These are phyloP conservation scores for Lutraria lutraria DNA, from an alignment of 2,888 invertebrate genomes.

Conservation along the genomic window DNA sequence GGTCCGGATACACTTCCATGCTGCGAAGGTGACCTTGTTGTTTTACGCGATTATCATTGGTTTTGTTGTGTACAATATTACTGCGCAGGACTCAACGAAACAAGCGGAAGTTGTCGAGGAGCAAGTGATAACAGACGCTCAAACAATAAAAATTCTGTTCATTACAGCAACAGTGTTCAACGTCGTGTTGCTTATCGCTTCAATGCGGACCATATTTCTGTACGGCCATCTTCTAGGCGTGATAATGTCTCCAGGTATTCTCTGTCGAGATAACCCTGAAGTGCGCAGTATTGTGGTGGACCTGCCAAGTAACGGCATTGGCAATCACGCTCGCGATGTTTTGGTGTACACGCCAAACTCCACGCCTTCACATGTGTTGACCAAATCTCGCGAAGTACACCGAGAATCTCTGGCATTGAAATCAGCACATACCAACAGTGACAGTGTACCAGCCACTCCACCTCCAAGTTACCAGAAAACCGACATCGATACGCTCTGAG, in stretches of 20 bases:
- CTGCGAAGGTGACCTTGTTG: background rate
- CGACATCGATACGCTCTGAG: background rate
- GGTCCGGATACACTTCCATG: constrained; percentile 11
- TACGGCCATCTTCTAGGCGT: background rate
- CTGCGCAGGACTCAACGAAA: background rate
- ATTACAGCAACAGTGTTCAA: background rate
- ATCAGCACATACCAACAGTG: background rate
- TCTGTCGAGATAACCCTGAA: background rate
- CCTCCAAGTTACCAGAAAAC: background rate
- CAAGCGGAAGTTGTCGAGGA: background rate
- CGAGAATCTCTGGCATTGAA: background rate
- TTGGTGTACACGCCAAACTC: constrained; percentile 7
- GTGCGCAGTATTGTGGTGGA: background rate
- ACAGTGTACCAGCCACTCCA: background rate
- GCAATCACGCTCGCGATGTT: background rate
- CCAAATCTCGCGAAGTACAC: background rate
- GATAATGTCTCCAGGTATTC: background rate
- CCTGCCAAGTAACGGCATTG: background rate
- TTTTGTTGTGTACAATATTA: background rate
- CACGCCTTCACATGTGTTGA: background rate
- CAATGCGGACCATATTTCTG: constrained; percentile 11
- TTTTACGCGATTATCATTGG: background rate
- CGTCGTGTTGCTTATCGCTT: background rate
- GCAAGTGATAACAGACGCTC: background rate
- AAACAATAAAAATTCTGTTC: constrained; percentile 12